Conservation (phyloP, 2,113 vertebrate species). For the Entelurus aequoreus region DNA sequence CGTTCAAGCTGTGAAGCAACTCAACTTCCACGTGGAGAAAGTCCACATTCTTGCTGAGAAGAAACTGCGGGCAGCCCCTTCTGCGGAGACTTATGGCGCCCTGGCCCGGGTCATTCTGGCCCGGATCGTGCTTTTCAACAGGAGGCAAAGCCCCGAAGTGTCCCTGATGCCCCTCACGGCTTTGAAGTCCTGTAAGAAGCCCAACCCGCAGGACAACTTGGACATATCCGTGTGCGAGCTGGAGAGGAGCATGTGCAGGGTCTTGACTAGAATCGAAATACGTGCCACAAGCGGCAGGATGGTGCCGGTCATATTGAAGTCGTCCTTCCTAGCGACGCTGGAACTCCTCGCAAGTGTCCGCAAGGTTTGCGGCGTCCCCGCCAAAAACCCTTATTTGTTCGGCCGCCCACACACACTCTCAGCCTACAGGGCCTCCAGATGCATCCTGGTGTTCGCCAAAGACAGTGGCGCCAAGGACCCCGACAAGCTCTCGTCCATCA, state of each 20-base stretch:
- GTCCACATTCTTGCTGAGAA: constrained; percentile 28
- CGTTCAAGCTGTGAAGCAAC: constrained; percentile 28
- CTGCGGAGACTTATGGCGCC: constrained; percentile 29
- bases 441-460: constrained; percentile 18
- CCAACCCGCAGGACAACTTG: not conserved
- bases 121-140: constrained; percentile 43
- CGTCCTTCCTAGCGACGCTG: constrained; percentile 27
- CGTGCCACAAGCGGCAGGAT: constrained; percentile 29
- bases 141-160: constrained; percentile 23
- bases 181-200: constrained; percentile 28
- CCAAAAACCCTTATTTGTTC: constrained; percentile 42
- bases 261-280: constrained; percentile 42
- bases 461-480: constrained; percentile 34
- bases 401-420: constrained; percentile 8
- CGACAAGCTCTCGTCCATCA: constrained; percentile 5
- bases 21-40: constrained; percentile 41
- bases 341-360: constrained; percentile 34
- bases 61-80: constrained; percentile 22
- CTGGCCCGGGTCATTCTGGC: constrained; percentile 27
- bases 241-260: constrained; percentile 38
- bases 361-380: constrained; percentile 29
- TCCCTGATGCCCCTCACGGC: not conserved
- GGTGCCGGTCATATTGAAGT: constrained; percentile 47
- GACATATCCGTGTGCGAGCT: constrained; percentile 22
- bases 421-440: constrained; percentile 20